Conservation (phyloP, 30 jellyfish, hydroid and myxozoan genomes). For the Nemopilema nomurai region DNA sequence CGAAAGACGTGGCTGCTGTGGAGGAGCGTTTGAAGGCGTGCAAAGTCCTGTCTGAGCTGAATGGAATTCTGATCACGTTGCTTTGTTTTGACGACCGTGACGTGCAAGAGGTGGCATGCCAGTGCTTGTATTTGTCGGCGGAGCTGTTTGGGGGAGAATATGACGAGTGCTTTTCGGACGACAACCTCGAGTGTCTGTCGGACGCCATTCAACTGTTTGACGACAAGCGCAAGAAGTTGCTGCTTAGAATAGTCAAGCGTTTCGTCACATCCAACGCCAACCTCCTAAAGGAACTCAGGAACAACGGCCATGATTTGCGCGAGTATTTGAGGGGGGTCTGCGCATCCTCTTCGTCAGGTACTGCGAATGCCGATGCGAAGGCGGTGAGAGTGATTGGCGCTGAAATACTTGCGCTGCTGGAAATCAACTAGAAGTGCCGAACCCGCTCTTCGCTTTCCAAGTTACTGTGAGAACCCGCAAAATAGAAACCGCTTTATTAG, state of each 20-base stretch:
- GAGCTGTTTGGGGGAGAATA: slow-evolving; percentile 90
- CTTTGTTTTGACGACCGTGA: slow-evolving; percentile 82
- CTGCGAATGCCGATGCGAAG: slow-evolving; percentile 26
- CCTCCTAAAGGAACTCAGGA: slow-evolving; percentile 12
- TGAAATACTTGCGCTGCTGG: slow-evolving; percentile 21
- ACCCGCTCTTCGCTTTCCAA: too few relatives aligned
- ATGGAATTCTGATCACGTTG: slow-evolving; percentile 80
- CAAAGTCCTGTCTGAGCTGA: slow-evolving; percentile 65
- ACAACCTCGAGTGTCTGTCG: slow-evolving; percentile 70
- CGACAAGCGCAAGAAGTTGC: slow-evolving; percentile 64
- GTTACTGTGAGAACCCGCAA: too few relatives aligned
- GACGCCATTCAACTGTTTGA: slow-evolving; percentile 63
- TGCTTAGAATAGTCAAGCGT: slow-evolving; percentile 78
- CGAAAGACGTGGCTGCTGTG: slow-evolving; percentile 44
- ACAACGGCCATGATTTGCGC: slow-evolving; percentile 28
- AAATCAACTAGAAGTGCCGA: neutral
- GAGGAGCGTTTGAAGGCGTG: slow-evolving; percentile 70
- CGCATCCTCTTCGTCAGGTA: slow-evolving; percentile 22
- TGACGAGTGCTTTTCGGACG: slow-evolving; percentile 77
- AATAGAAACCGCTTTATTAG: too few relatives aligned
- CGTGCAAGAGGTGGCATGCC: slow-evolving; percentile 87
- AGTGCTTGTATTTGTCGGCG: slow-evolving; percentile 89
- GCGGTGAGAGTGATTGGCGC: slow-evolving; percentile 26
- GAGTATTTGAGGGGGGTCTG: neutral
- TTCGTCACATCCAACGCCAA: slow-evolving; percentile 56